phyloP scores from a whole-genome alignment of 2,888 invertebrate species.

The Pycnomerus fuliginosus region DNA sequence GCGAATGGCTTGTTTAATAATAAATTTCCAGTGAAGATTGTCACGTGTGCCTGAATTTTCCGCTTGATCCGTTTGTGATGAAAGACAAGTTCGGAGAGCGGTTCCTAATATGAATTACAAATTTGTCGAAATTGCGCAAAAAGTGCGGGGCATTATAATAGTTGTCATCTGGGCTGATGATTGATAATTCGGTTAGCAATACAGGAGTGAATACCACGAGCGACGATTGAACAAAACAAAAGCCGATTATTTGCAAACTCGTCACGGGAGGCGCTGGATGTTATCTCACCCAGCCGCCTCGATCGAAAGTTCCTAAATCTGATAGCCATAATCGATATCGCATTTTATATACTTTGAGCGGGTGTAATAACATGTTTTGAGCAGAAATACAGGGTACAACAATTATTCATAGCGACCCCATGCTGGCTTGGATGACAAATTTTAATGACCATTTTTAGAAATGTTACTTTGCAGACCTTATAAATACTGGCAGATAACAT shows the following conservation, averaged over 20 bases:
- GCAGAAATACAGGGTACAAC: conserved; percentile 19
- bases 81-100: too few relatives aligned
- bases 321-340: conserved; percentile 37
- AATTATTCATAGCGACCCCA: conserved; percentile 28
- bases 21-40: too few relatives aligned
- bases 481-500: conserved; percentile 26
- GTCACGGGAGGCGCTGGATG: conserved; percentile 41
- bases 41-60: too few relatives aligned
- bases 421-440: conserved; percentile 30
- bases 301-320: conserved; percentile 38
- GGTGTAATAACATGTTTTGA: conserved; percentile 25
- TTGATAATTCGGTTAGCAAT: conserved; percentile 40
- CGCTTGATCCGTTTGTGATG: too few relatives aligned
- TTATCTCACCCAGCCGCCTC: conserved; percentile 36
- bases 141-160: conserved; percentile 24
- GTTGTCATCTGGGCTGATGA: conserved; percentile 37
- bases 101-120: too few relatives aligned
- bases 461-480: conserved; percentile 18
- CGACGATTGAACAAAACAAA: conserved; percentile 38
- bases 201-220: conserved; percentile 31
- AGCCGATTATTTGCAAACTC: conserved; percentile 42
- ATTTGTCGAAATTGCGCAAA: conserved; percentile 4
- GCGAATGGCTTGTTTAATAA: too few relatives aligned
- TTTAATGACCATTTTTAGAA: conserved; percentile 30
- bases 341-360: conserved; percentile 29